Base-by-base conservation (phyloP, 2,797 vertebrate genomes). In the Notamacropus eugenii region DNA sequence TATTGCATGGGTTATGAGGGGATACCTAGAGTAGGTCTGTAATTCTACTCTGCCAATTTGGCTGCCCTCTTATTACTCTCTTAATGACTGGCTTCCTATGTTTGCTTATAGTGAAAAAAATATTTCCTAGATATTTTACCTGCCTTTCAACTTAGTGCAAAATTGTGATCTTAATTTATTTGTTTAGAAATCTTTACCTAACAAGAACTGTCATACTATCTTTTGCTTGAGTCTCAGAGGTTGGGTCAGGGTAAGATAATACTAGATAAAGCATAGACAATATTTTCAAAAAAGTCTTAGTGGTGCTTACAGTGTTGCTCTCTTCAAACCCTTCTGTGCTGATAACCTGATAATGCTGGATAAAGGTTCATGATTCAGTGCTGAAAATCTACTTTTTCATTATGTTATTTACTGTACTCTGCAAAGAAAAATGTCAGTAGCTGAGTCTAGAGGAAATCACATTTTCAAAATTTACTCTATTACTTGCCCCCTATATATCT, bases 201-300 rank as follows among this genome's bases (percentile, higher is more conserved):
- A 94, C 92, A 95, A 96, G 91, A 96, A 92, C n/a, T 96, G 62
- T 31, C 74, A 91, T 67, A 97, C 90, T 95, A 56, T 74, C 31
- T 96, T 97, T 97, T 97, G 92, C 56, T 93, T 1, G 34, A 92
- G 57, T 95, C 93, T 94, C 62, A 92, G 29, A 62, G 96, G 91
- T 96, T 96, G 98, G 95, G 92, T 93, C 92, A 94, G 93, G 95
- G 97, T 96, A 97, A 96, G 90, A 93, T 67, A 97, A 95, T 90
- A 95, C 52, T 97, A 50, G 96, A 90, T 91, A 94, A 24, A 90
- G 19, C 96, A 96, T 94, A 94, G 58, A 96, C 95, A 94, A 91
- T 96, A 91, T 95, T 97, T 97, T 97, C 92, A 91, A 92, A 40
- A 40, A 74, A 40, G 92, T 95, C 46, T 97, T 98, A 31, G 9